Evolutionary conservation across 2,113 vertebrate species (phyloP).

Genomic region (Phocoena sinus): DNA sequence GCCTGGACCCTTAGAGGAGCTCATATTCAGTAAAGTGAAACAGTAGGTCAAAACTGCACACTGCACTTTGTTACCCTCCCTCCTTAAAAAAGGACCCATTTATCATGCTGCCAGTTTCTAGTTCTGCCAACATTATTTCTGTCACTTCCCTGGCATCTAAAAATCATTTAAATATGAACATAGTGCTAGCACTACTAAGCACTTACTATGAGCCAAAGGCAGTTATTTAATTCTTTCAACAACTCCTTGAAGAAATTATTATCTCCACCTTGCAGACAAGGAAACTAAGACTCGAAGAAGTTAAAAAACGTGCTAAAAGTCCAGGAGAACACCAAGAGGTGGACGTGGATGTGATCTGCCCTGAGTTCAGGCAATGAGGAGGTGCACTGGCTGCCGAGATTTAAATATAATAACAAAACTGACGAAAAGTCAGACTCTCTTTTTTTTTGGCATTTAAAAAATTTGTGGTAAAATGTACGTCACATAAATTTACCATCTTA

Average conservation of each 20-base stretch:
- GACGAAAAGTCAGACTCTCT: background rate
- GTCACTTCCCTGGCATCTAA: background rate
- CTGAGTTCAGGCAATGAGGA: background rate
- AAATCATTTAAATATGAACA: slow-evolving; percentile 22
- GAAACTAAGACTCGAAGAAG: background rate
- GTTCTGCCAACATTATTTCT: background rate
- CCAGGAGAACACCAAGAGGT: background rate
- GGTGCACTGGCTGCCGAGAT: background rate
- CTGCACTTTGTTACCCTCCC: background rate
- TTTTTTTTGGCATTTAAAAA: background rate
- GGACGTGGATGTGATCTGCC: background rate
- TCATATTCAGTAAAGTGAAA: background rate
- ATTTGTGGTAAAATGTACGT: background rate
- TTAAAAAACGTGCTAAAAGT: background rate
- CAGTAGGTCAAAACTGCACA: background rate
- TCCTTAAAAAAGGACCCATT: background rate
- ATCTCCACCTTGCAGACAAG: background rate
- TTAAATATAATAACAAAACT: slow-evolving; percentile 32
- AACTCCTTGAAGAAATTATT: background rate
- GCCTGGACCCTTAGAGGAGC: background rate
- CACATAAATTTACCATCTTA: background rate
- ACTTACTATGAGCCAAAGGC: background rate
- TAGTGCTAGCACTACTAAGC: background rate
- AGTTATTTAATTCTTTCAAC: slow-evolving; percentile 2
- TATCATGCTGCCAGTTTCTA: background rate